Evolutionary conservation across 2,113 vertebrate species (phyloP).

Genomic region (Dasypus novemcinctus): DNA sequence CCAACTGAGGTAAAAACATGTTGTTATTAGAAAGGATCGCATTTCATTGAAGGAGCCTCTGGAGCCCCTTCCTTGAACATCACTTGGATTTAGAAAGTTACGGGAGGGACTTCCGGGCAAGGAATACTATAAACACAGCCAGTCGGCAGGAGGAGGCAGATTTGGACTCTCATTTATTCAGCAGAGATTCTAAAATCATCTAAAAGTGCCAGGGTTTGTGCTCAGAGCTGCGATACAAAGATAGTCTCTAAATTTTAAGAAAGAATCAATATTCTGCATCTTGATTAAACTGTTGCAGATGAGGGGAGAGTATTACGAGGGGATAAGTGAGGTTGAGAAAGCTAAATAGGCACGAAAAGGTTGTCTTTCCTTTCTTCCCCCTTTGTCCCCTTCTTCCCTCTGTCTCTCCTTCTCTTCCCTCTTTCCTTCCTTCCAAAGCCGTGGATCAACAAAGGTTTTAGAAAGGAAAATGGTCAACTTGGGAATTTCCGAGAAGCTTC

Average conservation of each 20-base stretch:
- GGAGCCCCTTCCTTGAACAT: background rate
- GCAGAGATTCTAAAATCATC: no score
- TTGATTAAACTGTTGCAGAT: background rate
- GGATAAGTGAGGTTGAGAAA: background rate
- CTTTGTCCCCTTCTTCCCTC: no score
- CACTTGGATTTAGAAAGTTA: background rate
- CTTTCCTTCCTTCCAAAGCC: background rate
- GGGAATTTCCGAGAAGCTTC: background rate
- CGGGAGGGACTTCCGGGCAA: background rate
- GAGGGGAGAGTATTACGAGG: no score
- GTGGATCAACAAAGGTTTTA: background rate
- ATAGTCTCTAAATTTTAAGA: background rate
- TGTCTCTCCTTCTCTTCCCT: accelerated
- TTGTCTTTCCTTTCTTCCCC: no score
- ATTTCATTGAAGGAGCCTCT: no score
- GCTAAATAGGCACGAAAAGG: background rate
- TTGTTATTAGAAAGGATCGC: background rate
- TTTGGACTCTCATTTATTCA: accelerated
- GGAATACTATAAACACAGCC: accelerated
- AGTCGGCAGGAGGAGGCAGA: accelerated
- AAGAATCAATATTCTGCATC: accelerated
- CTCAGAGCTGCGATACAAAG: background rate
- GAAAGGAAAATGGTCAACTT: background rate
- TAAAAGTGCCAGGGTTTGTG: no score
- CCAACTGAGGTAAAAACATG: background rate